Base-by-base conservation (phyloP, 2,797 vertebrate species). In the Gallinago nigripennis region DNA sequence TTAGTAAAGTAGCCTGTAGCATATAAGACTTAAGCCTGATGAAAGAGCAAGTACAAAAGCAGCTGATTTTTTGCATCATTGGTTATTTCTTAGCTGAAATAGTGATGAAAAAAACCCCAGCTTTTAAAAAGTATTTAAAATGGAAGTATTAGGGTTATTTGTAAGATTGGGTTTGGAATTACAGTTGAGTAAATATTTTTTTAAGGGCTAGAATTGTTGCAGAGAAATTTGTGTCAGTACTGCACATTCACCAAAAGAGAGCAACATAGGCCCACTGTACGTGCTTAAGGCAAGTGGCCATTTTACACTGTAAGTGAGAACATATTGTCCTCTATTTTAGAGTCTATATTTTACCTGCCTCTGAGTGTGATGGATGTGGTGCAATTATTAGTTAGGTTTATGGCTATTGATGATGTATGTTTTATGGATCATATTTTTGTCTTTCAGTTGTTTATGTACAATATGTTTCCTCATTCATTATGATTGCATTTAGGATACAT, bases 181-280 rank as follows among this genome's bases (percentile, higher is more conserved):
- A 72, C 82, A 94, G 33, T 91, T 90, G 86, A 85, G 94, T 95
- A 95, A 90, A 70, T 91, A 71, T 82, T 78, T 92, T 92, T 94
- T 66, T 71, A 85, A 93, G 23, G n/a, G 43, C 56, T 89, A 58
- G 43, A 85, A 45, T 28, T 56, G 54, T 66, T 86, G 68, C 6
- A 28, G 73, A 50, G 66, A 58, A 54, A 82, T 76, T 88, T 72
- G 61, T 95, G 96, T 96, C 97, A 98, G 88, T 98, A 94, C 97
- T 94, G 18, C 92, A 30, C 77, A 93, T 97, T 96, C 79, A 78
- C 98, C 98, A 97, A 97, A 95, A 98, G 98, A 98, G 98, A 97
- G 98, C 98, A 97, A 95, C 87, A 96, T 92, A 91, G 95, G 97
- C 97, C 91, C 93, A 6, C 75, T 75, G 76, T 94, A 86, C 0